Evolutionary conservation across 2,888 invertebrate species (phyloP).

Genomic region (Slavum lentiscoides): DNA sequence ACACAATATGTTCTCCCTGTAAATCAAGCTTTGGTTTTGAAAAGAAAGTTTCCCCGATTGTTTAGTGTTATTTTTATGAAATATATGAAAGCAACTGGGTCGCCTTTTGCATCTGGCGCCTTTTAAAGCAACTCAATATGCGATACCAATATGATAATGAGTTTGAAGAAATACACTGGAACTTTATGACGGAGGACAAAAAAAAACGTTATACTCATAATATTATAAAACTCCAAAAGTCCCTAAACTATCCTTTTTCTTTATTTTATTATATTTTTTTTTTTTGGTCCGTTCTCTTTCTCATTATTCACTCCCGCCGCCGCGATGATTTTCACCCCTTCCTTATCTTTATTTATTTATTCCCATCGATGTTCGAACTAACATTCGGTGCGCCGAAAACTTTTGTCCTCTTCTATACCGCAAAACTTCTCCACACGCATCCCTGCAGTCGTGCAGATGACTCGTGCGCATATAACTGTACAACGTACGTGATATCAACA

Average conservation of each 20-base stretch:
- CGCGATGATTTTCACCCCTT: background rate
- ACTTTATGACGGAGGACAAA: conserved; percentile 35
- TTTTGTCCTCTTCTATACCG: conserved; percentile 19
- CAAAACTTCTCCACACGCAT: conserved; percentile 22
- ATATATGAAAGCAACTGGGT: conserved; percentile 32
- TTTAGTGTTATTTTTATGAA: conserved; percentile 39
- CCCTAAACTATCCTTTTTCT: conserved; percentile 26
- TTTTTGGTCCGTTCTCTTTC: conserved; percentile 19
- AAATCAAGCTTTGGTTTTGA: conserved; percentile 18
- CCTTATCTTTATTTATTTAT: conserved; percentile 33
- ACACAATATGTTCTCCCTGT: conserved; percentile 21
- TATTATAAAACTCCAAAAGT: conserved; percentile 50
- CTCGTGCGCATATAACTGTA: too few species aligned
- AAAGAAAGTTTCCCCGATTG: conserved; percentile 43
- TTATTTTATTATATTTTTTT: background rate
- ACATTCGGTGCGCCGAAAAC: conserved; percentile 21
- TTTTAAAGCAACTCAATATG: conserved; percentile 45
- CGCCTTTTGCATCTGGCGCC: conserved; percentile 34
- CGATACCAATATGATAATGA: conserved; percentile 52
- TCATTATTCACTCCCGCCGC: conserved; percentile 31
- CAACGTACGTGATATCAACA: background rate
- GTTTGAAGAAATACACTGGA: conserved; percentile 33
- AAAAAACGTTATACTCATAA: conserved; percentile 17
- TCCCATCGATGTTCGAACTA: conserved; percentile 8
- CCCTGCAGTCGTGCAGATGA: background rate